A percentile compares a stretch with the other conserved stretches of the same genome.
Conservation (phyloP, 2,113 vertebrate genomes). For the Epinephelus moara region DNA sequence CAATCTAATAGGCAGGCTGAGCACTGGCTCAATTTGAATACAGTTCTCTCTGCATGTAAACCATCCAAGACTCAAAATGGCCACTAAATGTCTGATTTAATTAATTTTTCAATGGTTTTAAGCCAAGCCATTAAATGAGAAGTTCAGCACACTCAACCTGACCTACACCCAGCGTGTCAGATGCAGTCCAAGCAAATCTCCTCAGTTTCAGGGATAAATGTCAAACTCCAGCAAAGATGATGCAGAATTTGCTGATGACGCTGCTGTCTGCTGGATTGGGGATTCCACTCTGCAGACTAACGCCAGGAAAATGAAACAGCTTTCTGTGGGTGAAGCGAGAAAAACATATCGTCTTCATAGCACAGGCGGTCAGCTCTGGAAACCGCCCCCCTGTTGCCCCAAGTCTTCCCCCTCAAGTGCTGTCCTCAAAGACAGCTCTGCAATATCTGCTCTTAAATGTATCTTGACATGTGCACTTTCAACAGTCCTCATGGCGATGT, state of each 20-base stretch:
- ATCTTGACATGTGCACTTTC: slow-evolving; percentile 64
- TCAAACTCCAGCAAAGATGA: slow-evolving; percentile 11
- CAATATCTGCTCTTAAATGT: slow-evolving; percentile 37
- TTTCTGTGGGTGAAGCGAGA: slow-evolving; percentile 30
- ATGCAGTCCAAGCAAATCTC: slow-evolving; percentile 18
- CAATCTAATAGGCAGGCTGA: not conserved
- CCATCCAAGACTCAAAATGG: not conserved
- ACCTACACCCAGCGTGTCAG: slow-evolving; percentile 13
- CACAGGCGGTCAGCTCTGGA: not conserved
- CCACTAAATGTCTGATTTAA: not conserved
- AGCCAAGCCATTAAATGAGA: not conserved
- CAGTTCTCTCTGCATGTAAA: not conserved
- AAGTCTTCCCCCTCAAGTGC: slow-evolving; percentile 13
- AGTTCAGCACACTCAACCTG: not conserved
- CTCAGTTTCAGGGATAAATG: slow-evolving; percentile 21
- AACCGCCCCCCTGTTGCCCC: not conserved
- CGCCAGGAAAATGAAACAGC: not conserved
- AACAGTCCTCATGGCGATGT: slow-evolving; percentile 40
- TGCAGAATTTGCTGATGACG: not conserved
- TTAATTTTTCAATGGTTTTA: not conserved
- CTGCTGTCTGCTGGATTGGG: not conserved
- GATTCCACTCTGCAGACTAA: slow-evolving; percentile 5
- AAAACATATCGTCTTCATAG: slow-evolving; percentile 15
- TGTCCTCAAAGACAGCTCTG: slow-evolving; percentile 49
- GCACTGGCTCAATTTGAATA: not conserved